phyloP scores from a whole-genome alignment of 2,113 vertebrate species.

The Oceanodroma tethys region DNA sequence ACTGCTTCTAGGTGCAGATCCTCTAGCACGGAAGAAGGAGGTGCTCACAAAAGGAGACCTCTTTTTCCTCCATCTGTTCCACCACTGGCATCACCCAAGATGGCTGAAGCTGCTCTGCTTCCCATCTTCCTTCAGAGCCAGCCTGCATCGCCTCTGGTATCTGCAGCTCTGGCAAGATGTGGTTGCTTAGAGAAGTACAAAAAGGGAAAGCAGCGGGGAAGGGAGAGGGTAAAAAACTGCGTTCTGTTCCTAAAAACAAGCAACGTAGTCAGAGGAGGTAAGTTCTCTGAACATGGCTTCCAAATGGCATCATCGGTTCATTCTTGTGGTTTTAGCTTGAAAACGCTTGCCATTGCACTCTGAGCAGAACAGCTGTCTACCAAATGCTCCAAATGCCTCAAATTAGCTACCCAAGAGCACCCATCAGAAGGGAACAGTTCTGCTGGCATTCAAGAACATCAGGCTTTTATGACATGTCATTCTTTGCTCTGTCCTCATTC shows the following conservation, averaged over 20 bases:
- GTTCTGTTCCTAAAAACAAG: conserved; percentile 6
- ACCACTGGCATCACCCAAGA: neutral
- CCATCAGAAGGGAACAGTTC: neutral
- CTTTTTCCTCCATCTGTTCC: neutral
- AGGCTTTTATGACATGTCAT: conserved; percentile 22
- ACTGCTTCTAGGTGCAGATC: neutral
- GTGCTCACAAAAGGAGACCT: neutral
- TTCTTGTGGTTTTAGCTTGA: conserved; percentile 42
- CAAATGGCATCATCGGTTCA: conserved; percentile 37
- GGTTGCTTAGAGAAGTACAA: neutral
- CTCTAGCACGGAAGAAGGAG: neutral
- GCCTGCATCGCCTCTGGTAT: neutral
- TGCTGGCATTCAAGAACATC: conserved; percentile 3
- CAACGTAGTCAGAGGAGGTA: conserved; percentile 6
- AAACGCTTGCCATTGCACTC: neutral
- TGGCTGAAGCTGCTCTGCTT: neutral
- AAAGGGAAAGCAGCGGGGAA: neutral
- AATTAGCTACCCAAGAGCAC: conserved; percentile 21
- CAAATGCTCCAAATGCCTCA: conserved; percentile 46
- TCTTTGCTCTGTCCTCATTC: conserved; percentile 38
- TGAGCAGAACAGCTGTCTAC: conserved; percentile 44
- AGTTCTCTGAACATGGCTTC: conserved; percentile 22
- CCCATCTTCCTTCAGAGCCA: neutral
- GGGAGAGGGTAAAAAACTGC: neutral
- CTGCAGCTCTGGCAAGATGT: neutral